Conservation (phyloP, 2,113 vertebrate species). For the Coracopsis vasa region DNA sequence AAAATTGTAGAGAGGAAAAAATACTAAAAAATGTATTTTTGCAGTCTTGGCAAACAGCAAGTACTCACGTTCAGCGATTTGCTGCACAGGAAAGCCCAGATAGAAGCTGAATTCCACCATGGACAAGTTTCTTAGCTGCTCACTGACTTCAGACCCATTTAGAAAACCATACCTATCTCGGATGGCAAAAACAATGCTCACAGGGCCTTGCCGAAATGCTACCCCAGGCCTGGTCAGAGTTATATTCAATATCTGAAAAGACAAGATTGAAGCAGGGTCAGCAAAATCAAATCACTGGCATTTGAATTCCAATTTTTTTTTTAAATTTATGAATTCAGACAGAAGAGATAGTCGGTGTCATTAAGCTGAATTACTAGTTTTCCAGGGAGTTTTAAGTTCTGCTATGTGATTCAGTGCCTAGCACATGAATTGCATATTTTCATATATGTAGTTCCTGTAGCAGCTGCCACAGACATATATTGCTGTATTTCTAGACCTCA, state of each 20-base stretch:
- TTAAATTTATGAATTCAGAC: not conserved
- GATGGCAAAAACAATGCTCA: slow-evolving; percentile 86
- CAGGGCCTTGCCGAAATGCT: slow-evolving; percentile 75
- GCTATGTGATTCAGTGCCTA: not conserved
- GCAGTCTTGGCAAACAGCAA: not conserved
- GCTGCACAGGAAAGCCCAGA: slow-evolving; percentile 92
- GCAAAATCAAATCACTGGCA: not conserved
- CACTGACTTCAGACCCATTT: slow-evolving; percentile 88
- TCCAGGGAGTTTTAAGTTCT: not conserved
- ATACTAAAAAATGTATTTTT: not conserved
- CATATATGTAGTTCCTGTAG: not conserved
- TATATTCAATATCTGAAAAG: slow-evolving; percentile 89
- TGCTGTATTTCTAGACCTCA: not conserved
- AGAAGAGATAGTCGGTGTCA: not conserved
- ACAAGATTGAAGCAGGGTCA: not conserved
- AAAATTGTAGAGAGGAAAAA: not conserved
- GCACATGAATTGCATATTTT: not conserved
- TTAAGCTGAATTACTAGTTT: not conserved
- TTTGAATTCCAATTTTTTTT: not conserved
- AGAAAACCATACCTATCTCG: slow-evolving; percentile 75
- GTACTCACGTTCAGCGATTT: slow-evolving; percentile 95
- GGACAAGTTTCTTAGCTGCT: slow-evolving; percentile 83
- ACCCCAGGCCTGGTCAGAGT: slow-evolving; percentile 68
- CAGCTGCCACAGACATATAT: not conserved
- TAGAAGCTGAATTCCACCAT: slow-evolving; percentile 98